phyloP scores from a whole-genome alignment of 2,888 invertebrate genomes.

The Eupithecia exiguata region DNA sequence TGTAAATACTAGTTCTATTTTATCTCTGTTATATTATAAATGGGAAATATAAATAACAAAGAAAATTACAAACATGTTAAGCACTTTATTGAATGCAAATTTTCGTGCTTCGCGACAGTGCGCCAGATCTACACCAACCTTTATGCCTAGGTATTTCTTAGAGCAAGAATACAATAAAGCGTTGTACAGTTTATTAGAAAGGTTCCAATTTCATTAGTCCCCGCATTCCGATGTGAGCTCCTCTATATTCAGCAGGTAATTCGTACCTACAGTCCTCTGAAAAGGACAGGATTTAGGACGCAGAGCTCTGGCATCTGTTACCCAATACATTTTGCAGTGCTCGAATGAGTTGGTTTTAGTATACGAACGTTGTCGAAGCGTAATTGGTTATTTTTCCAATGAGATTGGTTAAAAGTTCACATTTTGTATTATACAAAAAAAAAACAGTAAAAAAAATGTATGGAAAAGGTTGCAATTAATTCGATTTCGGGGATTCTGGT shows the following conservation, averaged over 20 bases:
- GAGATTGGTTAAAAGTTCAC: too few species aligned
- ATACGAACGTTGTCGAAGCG: neutral
- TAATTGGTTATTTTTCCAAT: too few species aligned
- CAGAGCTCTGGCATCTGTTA: neutral
- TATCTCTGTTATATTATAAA: too few species aligned
- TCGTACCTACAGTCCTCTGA: neutral
- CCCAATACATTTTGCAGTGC: neutral
- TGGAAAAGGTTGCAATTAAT: too few species aligned
- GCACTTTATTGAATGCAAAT: neutral
- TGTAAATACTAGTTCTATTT: too few species aligned
- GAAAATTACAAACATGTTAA: too few species aligned
- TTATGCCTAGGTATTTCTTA: neutral
- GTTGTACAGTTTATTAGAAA: neutral
- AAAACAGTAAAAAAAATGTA: too few species aligned
- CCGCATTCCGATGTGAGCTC: neutral
- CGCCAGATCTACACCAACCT: neutral
- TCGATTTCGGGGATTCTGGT: too few species aligned
- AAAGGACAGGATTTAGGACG: neutral
- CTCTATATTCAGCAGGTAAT: conserved; percentile 9
- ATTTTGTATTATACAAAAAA: too few species aligned
- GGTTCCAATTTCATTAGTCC: conserved; percentile 6
- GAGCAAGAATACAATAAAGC: neutral
- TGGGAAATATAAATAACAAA: too few species aligned
- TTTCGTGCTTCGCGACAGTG: neutral
- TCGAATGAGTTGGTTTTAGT: neutral